These are phyloP conservation scores for Fulmarus glacialis DNA, from an alignment of 2,113 vertebrate genomes.

Conservation along the genomic window DNA sequence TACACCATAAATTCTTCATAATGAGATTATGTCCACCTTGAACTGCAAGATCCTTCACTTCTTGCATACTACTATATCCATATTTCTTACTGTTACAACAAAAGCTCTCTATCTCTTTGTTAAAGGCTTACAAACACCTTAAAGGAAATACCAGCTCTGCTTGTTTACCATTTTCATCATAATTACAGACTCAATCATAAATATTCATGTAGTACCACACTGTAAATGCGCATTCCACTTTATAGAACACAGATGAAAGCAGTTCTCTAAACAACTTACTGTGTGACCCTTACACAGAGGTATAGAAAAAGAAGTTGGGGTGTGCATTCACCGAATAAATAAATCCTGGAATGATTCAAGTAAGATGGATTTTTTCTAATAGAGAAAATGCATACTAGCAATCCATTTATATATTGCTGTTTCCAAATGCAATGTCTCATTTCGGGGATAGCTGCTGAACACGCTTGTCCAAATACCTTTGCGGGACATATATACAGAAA, in stretches of 20 bases:
- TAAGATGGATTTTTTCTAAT: neutral
- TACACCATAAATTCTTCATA: neutral
- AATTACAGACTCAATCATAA: neutral
- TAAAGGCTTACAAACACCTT: neutral
- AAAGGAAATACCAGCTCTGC: neutral
- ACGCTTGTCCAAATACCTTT: constrained; percentile 2
- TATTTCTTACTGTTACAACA: neutral
- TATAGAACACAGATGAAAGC: neutral
- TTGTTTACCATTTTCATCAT: neutral
- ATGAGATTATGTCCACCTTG: neutral
- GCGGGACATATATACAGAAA: neutral
- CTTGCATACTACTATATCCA: neutral
- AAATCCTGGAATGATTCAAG: neutral
- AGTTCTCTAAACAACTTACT: neutral
- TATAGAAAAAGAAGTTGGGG: neutral
- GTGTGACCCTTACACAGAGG: neutral
- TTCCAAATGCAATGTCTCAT: neutral
- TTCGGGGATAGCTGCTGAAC: neutral
- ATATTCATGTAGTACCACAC: neutral
- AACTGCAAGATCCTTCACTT: neutral
- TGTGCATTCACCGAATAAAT: neutral
- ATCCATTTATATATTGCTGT: neutral
- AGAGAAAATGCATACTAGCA: neutral
- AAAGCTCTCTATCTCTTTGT: neutral
- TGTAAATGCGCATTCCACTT: neutral